A percentile compares a stretch with the other conserved stretches of the same genome.
These are phyloP conservation scores for Acanthopagrus latus DNA, from an alignment of 2,797 vertebrate genomes.

Conservation along the genomic window DNA sequence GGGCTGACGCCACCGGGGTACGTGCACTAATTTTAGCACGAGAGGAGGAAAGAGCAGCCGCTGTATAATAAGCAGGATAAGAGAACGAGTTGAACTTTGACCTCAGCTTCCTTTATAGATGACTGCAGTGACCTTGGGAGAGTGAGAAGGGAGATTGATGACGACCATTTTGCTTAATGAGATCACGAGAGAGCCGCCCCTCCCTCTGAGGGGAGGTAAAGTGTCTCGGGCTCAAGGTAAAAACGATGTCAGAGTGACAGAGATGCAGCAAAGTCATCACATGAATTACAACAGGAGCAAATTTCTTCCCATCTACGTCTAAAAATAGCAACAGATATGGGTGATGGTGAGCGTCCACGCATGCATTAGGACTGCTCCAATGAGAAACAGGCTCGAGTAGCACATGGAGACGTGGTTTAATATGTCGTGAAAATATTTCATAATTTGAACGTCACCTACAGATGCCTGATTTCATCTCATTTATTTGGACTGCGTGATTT, in stretches of 20 bases:
- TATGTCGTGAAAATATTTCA: background rate
- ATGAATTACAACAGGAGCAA: slow-evolving; percentile 31
- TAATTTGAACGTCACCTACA: background rate
- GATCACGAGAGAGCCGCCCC: slow-evolving; percentile 42
- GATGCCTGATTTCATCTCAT: background rate
- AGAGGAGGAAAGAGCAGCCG: slow-evolving; percentile 50
- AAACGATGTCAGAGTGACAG: slow-evolving; percentile 29
- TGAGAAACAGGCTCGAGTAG: slow-evolving; percentile 7
- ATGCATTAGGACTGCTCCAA: background rate
- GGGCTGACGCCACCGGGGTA: slow-evolving; percentile 44
- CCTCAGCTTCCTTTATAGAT: slow-evolving; percentile 69
- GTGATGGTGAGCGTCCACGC: slow-evolving; percentile 7
- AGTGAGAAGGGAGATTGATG: slow-evolving; percentile 70
- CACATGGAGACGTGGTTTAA: background rate
- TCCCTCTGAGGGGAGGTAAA: slow-evolving; percentile 11
- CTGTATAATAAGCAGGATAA: slow-evolving; percentile 67
- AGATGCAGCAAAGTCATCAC: slow-evolving; percentile 12
- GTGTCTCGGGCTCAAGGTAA: slow-evolving; percentile 40
- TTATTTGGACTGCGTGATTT: background rate
- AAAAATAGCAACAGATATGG: slow-evolving; percentile 45
- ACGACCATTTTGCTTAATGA: slow-evolving; percentile 71
- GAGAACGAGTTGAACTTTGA: slow-evolving; percentile 72
- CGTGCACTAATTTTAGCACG: slow-evolving; percentile 72
- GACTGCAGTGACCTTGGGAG: slow-evolving; percentile 70
- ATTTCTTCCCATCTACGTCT: slow-evolving; percentile 28